These are phyloP conservation scores for Ceratotherium simum DNA, from an alignment of 2,113 vertebrate species.

Conservation along the genomic window DNA sequence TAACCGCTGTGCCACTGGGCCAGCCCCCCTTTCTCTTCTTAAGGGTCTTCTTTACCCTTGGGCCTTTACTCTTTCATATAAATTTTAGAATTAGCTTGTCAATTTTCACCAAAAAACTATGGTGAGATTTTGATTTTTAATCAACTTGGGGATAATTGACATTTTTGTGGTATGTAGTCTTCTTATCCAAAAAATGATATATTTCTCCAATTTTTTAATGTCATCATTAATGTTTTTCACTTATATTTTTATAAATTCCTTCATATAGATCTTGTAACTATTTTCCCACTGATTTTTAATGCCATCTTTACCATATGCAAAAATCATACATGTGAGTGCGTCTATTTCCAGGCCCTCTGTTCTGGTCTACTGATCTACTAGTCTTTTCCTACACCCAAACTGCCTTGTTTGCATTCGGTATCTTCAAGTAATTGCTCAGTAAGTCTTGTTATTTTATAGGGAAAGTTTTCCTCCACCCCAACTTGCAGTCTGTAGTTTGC, in stretches of 20 bases:
- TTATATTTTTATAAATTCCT: background rate
- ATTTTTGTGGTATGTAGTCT: background rate
- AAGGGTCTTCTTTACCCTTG: background rate
- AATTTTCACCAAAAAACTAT: background rate
- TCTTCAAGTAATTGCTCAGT: background rate
- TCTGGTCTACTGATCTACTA: background rate
- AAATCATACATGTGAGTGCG: background rate
- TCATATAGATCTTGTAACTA: background rate
- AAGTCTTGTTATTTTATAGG: background rate
- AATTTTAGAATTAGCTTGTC: slow-evolving; percentile 6
- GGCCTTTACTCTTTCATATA: background rate
- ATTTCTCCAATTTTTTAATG: background rate
- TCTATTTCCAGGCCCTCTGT: background rate
- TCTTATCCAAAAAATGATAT: background rate
- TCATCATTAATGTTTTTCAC: background rate
- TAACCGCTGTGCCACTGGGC: too few species aligned
- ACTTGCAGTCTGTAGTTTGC: background rate
- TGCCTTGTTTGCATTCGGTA: background rate
- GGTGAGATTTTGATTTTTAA: background rate
- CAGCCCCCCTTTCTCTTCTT: too few species aligned
- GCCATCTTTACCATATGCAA: background rate
- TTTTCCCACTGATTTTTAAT: background rate
- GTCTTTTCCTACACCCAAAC: background rate
- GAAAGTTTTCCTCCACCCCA: background rate
- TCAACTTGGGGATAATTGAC: background rate